Conservation (phyloP, 2,797 vertebrate species). For the Sebastes oblongus region DNA sequence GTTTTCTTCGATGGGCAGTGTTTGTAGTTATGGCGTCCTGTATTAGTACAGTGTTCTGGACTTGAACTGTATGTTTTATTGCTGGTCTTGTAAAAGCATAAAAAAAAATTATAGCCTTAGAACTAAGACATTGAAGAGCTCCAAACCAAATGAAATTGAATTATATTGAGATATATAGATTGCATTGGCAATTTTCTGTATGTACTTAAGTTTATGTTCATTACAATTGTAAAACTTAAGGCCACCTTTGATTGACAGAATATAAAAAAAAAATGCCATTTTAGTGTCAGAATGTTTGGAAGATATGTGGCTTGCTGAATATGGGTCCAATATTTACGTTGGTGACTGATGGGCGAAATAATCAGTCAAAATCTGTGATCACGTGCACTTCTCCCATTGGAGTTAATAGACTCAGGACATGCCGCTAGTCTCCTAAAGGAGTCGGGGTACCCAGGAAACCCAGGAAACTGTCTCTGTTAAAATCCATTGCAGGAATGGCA, state of each 20-base stretch:
- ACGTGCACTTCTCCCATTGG: no score
- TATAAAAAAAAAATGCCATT: no score
- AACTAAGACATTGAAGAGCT: neutral
- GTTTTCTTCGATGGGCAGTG: conserved; percentile 3
- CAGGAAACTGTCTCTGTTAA: neutral
- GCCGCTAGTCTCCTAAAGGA: no score
- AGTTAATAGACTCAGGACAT: no score
- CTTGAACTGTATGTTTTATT: conserved; percentile 3
- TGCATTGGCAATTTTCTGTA: neutral
- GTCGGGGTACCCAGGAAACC: no score
- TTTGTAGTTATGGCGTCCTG: conserved; percentile 16
- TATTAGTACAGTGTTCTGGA: neutral
- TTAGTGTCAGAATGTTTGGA: fast-evolving
- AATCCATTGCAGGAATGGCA: neutral
- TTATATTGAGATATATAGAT: neutral
- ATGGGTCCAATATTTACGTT: no score
- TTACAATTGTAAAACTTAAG: neutral
- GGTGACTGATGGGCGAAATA: no score
- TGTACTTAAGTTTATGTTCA: neutral
- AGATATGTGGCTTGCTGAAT: no score
- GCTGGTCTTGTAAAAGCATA: neutral
- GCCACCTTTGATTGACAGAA: neutral
- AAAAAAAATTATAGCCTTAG: neutral
- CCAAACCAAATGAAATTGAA: neutral
- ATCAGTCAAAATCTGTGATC: no score